These are phyloP conservation scores for Malacoctenus gilli DNA, from an alignment of 2,797 vertebrate genomes.

Conservation along the genomic window DNA sequence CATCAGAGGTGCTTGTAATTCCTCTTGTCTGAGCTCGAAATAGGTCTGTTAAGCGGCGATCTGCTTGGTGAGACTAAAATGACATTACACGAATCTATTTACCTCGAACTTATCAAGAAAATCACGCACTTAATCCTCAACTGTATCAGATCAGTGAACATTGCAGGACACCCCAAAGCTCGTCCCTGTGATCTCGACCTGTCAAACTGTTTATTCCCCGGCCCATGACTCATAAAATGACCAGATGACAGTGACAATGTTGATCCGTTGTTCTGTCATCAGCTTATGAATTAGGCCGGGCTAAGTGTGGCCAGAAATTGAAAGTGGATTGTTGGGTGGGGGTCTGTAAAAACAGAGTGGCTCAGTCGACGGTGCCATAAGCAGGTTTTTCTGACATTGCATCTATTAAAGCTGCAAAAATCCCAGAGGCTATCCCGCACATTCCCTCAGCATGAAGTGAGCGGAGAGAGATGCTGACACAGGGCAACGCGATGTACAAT, in stretches of 20 bases:
- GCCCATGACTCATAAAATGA: constrained; percentile 70
- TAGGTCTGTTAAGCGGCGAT: constrained; percentile 29
- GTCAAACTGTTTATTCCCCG: constrained; percentile 54
- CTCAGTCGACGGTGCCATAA: constrained; percentile 52
- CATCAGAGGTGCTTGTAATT: constrained; percentile 28
- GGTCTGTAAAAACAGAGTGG: constrained; percentile 62
- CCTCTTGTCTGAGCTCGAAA: constrained; percentile 10
- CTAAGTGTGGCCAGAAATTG: constrained; percentile 59
- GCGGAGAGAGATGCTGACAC: constrained; percentile 31
- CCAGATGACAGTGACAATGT: constrained; percentile 69
- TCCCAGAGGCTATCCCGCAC: constrained; percentile 49
- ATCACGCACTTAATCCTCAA: constrained; percentile 49
- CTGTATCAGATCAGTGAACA: constrained; percentile 35
- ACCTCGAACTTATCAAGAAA: constrained; percentile 50
- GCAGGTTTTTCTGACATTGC: constrained; percentile 55
- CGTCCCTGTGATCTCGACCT: constrained; percentile 37
- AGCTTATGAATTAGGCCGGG: constrained; percentile 69
- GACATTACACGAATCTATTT: constrained; percentile 55
- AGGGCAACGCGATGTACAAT: constrained; percentile 36
- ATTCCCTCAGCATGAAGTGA: constrained; percentile 67
- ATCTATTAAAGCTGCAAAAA: constrained; percentile 63
- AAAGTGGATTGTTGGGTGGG: constrained; percentile 43
- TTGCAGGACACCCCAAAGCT: constrained; percentile 36
- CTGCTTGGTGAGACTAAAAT: constrained; percentile 35
- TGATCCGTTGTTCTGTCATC: constrained; percentile 73